A percentile compares a stretch with the other conserved stretches of the same genome.
Conservation (phyloP, 2,888 invertebrate species). For the Junonia oenone region DNA sequence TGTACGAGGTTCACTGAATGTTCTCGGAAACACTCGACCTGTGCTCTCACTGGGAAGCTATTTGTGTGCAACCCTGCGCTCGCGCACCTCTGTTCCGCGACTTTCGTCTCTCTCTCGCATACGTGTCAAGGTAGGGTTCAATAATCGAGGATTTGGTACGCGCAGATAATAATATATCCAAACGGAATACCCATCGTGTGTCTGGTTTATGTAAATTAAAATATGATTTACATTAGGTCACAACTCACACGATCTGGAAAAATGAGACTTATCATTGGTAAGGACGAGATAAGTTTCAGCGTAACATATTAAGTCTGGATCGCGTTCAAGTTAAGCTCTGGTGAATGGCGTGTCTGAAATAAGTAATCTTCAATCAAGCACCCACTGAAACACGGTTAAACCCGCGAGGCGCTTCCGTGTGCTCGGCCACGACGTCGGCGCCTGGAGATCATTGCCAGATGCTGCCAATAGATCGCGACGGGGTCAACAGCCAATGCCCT, state of each 20-base stretch:
- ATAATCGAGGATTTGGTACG: slow-evolving; percentile 71
- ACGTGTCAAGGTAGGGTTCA: slow-evolving; percentile 79
- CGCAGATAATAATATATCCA: slow-evolving; percentile 56
- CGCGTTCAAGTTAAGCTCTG: slow-evolving; percentile 43
- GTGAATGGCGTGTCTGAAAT: slow-evolving; percentile 18
- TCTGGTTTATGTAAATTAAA: slow-evolving; percentile 61
- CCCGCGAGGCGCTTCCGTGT: slow-evolving; percentile 66
- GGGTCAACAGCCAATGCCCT: slow-evolving; percentile 78
- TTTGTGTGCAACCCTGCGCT: slow-evolving; percentile 71
- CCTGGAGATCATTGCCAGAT: slow-evolving; percentile 75
- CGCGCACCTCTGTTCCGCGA: slow-evolving; percentile 62
- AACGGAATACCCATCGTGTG: slow-evolving; percentile 53
- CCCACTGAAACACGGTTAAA: slow-evolving; percentile 70
- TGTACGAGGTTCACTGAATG: slow-evolving; percentile 39
- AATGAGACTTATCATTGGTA: not conserved
- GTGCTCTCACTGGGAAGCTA: slow-evolving; percentile 61
- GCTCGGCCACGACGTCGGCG: slow-evolving; percentile 40
- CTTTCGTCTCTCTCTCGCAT: slow-evolving; percentile 65
- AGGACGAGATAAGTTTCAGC: not conserved
- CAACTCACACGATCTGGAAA: slow-evolving; percentile 29
- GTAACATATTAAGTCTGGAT: slow-evolving; percentile 43
- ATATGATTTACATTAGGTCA: slow-evolving; percentile 55
- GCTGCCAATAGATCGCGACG: slow-evolving; percentile 70
- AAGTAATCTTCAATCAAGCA: slow-evolving; percentile 29
- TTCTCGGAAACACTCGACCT: slow-evolving; percentile 66